phyloP scores from a whole-genome alignment of 2,888 invertebrate species.

The Tetragonisca angustula region DNA sequence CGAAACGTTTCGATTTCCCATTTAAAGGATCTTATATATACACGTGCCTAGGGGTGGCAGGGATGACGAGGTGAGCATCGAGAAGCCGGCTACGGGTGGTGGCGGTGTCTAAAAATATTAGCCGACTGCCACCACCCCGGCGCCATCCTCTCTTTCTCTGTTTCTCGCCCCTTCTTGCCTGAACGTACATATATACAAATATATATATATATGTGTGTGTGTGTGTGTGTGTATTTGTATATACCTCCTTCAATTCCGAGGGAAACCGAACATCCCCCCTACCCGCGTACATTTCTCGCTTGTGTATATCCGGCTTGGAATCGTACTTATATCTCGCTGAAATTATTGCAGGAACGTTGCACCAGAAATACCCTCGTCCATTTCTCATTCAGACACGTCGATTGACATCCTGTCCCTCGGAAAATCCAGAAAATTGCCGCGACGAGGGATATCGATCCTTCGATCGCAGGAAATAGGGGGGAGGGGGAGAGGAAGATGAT shows the following conservation, averaged over 20 bases:
- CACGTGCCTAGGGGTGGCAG: slow-evolving; percentile 68
- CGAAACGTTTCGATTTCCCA: slow-evolving; percentile 84
- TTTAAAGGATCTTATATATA: slow-evolving; percentile 83
- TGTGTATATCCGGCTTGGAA: slow-evolving; percentile 27
- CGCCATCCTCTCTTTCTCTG: slow-evolving; percentile 21
- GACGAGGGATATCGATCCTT: no score
- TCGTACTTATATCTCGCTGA: slow-evolving; percentile 51
- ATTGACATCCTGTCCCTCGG: not conserved
- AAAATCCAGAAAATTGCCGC: not conserved
- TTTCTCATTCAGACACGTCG: not conserved
- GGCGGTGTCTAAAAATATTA: slow-evolving; percentile 78
- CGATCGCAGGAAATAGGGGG: no score
- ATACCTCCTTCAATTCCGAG: slow-evolving; percentile 52
- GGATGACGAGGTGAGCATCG: slow-evolving; percentile 71
- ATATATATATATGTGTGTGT: slow-evolving; percentile 3
- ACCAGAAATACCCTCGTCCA: not conserved
- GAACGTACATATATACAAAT: slow-evolving; percentile 30
- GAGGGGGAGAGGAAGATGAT: no score
- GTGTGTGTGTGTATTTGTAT: slow-evolving; percentile 9
- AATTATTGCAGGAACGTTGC: slow-evolving; percentile 42
- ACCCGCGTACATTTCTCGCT: slow-evolving; percentile 14
- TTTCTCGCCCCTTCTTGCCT: slow-evolving; percentile 38
- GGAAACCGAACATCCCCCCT: slow-evolving; percentile 47
- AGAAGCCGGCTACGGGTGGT: slow-evolving; percentile 61
- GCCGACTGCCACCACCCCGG: slow-evolving; percentile 67